Conservation (phyloP, 2,113 vertebrate species). For the Pelecanus crispus region DNA sequence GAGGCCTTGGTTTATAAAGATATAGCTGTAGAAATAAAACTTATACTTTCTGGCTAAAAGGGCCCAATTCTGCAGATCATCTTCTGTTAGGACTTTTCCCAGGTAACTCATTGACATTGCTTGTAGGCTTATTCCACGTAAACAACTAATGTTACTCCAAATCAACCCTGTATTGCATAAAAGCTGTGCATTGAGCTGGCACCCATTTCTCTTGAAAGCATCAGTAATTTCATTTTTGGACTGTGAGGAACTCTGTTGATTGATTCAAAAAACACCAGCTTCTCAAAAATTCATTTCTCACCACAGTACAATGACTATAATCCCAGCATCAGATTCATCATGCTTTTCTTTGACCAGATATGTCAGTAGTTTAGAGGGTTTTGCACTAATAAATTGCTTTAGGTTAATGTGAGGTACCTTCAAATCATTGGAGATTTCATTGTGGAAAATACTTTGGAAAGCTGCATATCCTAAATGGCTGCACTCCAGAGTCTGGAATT, state of each 20-base stretch:
- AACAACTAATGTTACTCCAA: background rate
- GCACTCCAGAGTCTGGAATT: constrained; percentile 31
- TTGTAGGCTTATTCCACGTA: background rate
- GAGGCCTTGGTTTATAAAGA: background rate
- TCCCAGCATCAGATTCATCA: background rate
- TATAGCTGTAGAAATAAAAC: background rate
- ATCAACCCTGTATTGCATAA: background rate
- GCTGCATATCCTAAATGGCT: constrained; percentile 1
- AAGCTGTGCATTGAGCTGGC: background rate
- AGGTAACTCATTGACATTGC: background rate
- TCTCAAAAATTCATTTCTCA: background rate
- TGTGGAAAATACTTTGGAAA: constrained; percentile 36
- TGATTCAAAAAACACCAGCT: background rate
- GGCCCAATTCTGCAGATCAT: background rate
- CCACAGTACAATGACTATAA: background rate
- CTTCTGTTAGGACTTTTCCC: background rate
- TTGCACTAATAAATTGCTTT: constrained; percentile 15
- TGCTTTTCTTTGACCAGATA: background rate
- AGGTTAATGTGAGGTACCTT: background rate
- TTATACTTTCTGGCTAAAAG: background rate
- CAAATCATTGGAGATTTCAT: background rate
- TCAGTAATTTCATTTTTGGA: background rate
- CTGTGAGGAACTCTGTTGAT: background rate
- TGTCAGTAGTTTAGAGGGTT: background rate
- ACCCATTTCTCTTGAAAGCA: background rate